Evolutionary conservation across 2,113 vertebrate species (phyloP).

Genomic region (Ranitomeya imitator): DNA sequence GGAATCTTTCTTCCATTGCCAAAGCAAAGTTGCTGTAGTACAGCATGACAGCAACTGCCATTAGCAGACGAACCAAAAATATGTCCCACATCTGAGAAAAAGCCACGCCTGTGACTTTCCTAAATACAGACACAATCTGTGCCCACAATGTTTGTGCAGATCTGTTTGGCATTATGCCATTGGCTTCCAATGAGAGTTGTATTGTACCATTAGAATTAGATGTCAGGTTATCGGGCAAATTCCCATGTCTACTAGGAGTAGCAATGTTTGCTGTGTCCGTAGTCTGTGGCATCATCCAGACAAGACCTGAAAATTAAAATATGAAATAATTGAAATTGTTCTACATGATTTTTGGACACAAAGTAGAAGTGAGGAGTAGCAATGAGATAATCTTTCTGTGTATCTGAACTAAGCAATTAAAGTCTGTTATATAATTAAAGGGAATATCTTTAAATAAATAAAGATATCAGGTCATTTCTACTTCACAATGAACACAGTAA

Average conservation of each 20-base stretch:
- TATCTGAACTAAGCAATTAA: not conserved
- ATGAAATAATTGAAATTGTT: not conserved
- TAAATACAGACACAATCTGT: conserved; percentile 72
- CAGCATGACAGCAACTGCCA: conserved; percentile 88
- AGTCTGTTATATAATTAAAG: not conserved
- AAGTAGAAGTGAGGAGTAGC: not conserved
- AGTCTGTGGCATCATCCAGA: conserved; percentile 85
- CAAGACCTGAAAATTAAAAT: conserved; percentile 74
- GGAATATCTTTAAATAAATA: not conserved
- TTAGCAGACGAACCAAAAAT: conserved; percentile 86
- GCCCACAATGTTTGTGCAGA: conserved; percentile 68
- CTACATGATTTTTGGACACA: not conserved
- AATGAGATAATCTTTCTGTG: not conserved
- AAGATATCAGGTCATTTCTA: no score
- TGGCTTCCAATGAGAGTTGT: not conserved
- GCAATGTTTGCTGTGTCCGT: conserved; percentile 62
- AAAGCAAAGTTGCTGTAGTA: conserved; percentile 93
- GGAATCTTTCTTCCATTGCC: conserved; percentile 92
- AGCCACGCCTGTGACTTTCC: conserved; percentile 74
- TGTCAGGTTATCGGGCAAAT: not conserved
- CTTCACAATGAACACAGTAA: no score
- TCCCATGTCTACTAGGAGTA: not conserved
- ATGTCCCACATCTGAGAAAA: conserved; percentile 89
- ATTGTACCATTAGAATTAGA: not conserved
- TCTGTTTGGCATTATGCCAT: fast-evolving